A percentile compares a stretch with the other conserved stretches of the same genome.
Conservation (phyloP, 1,140 invertebrate genomes). For the Heliothis subflexa region DNA sequence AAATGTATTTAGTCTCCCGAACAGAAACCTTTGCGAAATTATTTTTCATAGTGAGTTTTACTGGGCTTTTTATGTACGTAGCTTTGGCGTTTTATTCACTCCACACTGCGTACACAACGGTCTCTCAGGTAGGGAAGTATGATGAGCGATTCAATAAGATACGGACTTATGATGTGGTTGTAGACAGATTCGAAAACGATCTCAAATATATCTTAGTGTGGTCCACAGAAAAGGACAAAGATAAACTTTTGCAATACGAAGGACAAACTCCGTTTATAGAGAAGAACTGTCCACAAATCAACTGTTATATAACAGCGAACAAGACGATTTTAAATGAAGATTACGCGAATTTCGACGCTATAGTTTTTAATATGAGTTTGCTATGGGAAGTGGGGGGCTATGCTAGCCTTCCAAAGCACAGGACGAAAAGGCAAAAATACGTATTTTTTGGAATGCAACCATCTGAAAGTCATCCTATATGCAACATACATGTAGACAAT, state of each 20-base stretch:
- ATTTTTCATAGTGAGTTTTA: conserved; percentile 73
- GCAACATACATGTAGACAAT: conserved; percentile 63
- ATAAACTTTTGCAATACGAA: conserved; percentile 55
- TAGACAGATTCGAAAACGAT: conserved; percentile 48
- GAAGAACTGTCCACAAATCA: conserved; percentile 62
- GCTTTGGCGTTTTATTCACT: conserved; percentile 73
- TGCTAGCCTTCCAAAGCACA: conserved; percentile 63
- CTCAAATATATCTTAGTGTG: conserved; percentile 73
- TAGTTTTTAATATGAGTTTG: conserved; percentile 68
- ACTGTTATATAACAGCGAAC: conserved; percentile 73
- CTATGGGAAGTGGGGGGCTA: conserved; percentile 54
- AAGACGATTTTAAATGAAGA: conserved; percentile 59
- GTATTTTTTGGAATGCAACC: conserved; percentile 82
- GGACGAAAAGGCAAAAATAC: conserved; percentile 79
- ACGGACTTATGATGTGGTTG: conserved; percentile 27
- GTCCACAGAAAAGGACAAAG: conserved; percentile 42
- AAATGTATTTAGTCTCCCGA: conserved; percentile 62
- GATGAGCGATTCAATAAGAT: conserved; percentile 46
- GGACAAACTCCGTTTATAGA: conserved; percentile 67
- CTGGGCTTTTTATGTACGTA: conserved; percentile 68
- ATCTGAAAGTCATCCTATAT: conserved; percentile 70
- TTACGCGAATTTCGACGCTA: conserved; percentile 71
- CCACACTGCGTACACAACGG: conserved; percentile 62
- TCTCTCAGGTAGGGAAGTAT: conserved; percentile 51
- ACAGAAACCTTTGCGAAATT: conserved; percentile 72